Evolutionary conservation across 2,113 vertebrate genomes (phyloP).

Genomic region (Piaya cayana): DNA sequence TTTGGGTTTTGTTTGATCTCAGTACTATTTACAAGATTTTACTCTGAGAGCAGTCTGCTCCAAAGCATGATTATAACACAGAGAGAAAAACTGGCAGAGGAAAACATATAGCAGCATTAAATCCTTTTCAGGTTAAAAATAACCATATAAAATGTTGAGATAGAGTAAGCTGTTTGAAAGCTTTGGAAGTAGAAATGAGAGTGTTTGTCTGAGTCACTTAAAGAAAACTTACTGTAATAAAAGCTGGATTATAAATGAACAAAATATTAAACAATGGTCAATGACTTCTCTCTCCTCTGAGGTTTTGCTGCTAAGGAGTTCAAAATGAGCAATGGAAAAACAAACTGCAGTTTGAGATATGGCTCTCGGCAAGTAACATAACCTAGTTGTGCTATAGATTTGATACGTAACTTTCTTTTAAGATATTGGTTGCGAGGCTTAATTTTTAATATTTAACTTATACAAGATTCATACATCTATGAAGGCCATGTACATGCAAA

Average conservation of each 20-base stretch:
- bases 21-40: neutral
- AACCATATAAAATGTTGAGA: neutral
- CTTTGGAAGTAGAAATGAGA: neutral
- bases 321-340: neutral
- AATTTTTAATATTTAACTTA: neutral
- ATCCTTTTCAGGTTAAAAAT: neutral
- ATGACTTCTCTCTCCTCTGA: neutral
- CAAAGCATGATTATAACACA: neutral
- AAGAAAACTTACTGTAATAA: neutral
- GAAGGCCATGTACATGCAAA: neutral
- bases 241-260: neutral
- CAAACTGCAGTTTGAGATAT: neutral
- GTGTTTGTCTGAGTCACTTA: neutral
- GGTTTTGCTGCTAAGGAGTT: neutral
- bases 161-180: neutral
- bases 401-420: neutral
- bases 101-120: neutral
- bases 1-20: neutral
- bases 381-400: neutral
- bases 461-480: neutral
- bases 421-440: neutral
- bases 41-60: neutral
- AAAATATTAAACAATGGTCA: neutral
- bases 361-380: neutral
- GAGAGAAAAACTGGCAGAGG: neutral